Evolutionary conservation across 2,888 invertebrate species (phyloP).

Genomic region (Athalia circularis): DNA sequence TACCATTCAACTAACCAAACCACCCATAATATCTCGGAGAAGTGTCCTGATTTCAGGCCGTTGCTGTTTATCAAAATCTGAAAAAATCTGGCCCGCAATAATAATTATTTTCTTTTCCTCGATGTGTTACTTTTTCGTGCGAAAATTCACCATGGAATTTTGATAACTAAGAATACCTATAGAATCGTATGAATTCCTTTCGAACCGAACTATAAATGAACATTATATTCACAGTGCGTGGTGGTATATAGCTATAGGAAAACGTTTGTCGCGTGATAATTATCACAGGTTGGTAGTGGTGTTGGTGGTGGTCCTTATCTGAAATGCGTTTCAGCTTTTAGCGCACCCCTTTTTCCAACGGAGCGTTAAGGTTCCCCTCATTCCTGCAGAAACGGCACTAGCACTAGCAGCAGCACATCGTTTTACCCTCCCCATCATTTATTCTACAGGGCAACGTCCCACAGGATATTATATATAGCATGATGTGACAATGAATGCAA

Average conservation of each 20-base stretch:
- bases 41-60: no score
- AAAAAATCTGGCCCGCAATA: not conserved
- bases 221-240: no score
- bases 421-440: constrained; percentile 43
- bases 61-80: no score
- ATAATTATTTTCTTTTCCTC: not conserved
- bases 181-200: no score
- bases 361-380: constrained; percentile 5
- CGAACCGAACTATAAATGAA: no score
- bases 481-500: constrained; percentile 68
- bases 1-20: not conserved
- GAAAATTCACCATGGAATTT: no score
- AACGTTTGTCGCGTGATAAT: constrained; percentile 56
- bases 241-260: not conserved
- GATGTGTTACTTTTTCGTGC: no score
- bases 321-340: constrained; percentile 64
- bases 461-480: constrained; percentile 60
- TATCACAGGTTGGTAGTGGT: constrained; percentile 52
- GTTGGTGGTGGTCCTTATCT: constrained; percentile 57
- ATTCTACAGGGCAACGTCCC: constrained; percentile 14
- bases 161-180: no score
- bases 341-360: constrained; percentile 57
- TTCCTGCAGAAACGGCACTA: no score
- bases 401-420: not conserved
- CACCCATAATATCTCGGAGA: no score